phyloP scores from a whole-genome alignment of 2,797 vertebrate species.

The Prunella strophiata region DNA sequence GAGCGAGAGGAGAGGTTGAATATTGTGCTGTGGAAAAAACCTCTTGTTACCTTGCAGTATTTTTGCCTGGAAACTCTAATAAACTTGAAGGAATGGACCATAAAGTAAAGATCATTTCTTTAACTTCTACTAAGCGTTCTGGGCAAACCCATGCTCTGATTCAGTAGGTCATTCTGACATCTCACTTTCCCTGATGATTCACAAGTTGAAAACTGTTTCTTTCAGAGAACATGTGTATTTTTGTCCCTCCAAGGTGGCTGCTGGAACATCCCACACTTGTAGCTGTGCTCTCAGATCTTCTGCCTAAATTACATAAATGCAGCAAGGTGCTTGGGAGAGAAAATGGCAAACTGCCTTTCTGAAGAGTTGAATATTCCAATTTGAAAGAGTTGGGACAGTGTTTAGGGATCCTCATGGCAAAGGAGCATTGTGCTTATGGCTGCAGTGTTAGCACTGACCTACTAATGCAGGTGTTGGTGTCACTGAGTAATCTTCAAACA shows the following conservation, averaged over 20 bases:
- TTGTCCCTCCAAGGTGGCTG: neutral
- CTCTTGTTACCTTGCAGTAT: conserved; percentile 91
- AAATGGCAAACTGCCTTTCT: neutral
- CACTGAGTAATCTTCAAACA: neutral
- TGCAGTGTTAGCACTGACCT: neutral
- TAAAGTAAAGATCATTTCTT: conserved; percentile 86
- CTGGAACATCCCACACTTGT: neutral
- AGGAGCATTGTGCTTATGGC: neutral
- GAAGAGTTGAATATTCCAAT: neutral
- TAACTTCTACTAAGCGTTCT: conserved; percentile 60
- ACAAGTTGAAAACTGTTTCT: neutral
- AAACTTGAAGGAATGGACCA: conserved; percentile 93
- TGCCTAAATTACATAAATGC: neutral
- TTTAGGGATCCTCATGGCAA: neutral
- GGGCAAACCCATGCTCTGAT: conserved; percentile 60
- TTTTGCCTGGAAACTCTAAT: conserved; percentile 92
- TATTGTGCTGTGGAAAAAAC: conserved; percentile 93
- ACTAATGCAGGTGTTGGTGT: neutral
- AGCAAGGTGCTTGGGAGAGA: neutral
- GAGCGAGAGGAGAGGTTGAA: conserved; percentile 91
- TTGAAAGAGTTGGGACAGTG: neutral
- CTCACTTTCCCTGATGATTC: conserved; percentile 17
- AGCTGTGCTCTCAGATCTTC: neutral
- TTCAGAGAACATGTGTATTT: neutral
- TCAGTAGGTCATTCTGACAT: conserved; percentile 57